Conservation (phyloP, 1,140 invertebrate species). For the Drosophila grimshawi region DNA sequence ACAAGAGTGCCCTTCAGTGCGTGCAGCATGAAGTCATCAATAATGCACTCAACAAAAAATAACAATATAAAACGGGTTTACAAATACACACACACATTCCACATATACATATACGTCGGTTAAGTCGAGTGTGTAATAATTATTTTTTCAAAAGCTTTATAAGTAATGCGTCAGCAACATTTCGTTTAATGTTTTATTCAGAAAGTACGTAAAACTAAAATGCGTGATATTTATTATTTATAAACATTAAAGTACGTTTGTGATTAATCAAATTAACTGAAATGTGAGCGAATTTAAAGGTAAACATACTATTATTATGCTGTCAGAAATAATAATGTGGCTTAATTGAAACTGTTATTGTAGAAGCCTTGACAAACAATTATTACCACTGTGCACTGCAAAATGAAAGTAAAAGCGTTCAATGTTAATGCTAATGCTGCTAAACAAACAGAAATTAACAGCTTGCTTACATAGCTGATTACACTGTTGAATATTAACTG, state of each 20-base stretch:
- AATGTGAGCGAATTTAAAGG: not conserved
- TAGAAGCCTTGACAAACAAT: slow-evolving; percentile 5
- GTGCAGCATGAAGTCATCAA: slow-evolving; percentile 54
- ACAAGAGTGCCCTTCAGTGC: slow-evolving; percentile 36
- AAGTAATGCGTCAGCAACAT: slow-evolving; percentile 22
- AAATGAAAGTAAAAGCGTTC: slow-evolving; percentile 18
- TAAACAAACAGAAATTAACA: slow-evolving; percentile 20
- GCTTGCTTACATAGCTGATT: slow-evolving; percentile 16
- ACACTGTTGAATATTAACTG: not conserved
- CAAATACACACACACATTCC: not conserved
- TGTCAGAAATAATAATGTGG: slow-evolving; percentile 4
- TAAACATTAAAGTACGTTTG: slow-evolving; percentile 8
- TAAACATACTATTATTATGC: slow-evolving; percentile 2
- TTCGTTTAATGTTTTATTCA: slow-evolving; percentile 39
- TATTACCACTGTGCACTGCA: not conserved
- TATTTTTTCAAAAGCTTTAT: slow-evolving; percentile 44
- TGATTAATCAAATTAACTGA: slow-evolving; percentile 35
- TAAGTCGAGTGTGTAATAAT: slow-evolving; percentile 15
- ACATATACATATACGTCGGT: not conserved
- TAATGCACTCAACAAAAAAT: slow-evolving; percentile 73
- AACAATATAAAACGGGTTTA: slow-evolving; percentile 61
- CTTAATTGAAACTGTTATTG: slow-evolving; percentile 7
- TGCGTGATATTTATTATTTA: slow-evolving; percentile 16
- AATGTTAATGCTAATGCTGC: slow-evolving; percentile 4
- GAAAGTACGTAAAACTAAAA: slow-evolving; percentile 11